A percentile compares a stretch with the other conserved stretches of the same genome.
Conservation (phyloP, 1,140 invertebrate genomes). For the Papilio helenus region DNA sequence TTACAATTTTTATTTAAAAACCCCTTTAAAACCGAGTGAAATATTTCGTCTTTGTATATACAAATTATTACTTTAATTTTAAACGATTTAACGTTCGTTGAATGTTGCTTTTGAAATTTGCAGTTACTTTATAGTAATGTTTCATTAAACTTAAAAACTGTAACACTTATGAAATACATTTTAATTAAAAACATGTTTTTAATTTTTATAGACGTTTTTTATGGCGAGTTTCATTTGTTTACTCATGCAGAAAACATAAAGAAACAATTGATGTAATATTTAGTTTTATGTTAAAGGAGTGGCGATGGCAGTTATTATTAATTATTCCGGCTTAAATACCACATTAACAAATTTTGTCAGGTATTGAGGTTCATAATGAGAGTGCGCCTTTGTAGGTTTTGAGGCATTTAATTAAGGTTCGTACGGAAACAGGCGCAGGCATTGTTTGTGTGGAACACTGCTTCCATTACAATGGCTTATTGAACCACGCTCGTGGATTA, state of each 20-base stretch:
- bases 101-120: not conserved
- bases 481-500: not conserved
- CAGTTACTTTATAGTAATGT: not conserved
- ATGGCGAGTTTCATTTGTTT: not conserved
- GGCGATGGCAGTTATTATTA: not conserved
- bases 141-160: not conserved
- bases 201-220: not conserved
- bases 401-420: slow-evolving; percentile 28
- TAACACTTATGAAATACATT: not conserved
- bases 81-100: not conserved
- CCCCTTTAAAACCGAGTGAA: not conserved
- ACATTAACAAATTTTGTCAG: slow-evolving; percentile 24
- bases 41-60: not conserved
- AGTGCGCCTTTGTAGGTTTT: slow-evolving; percentile 11
- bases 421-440: not conserved
- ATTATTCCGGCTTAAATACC: slow-evolving; percentile 8
- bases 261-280: not conserved
- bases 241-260: not conserved
- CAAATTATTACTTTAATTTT: not conserved
- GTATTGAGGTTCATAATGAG: slow-evolving; percentile 19
- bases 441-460: slow-evolving; percentile 16
- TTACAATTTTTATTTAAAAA: slow-evolving; percentile 13
- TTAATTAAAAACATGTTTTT: not conserved
- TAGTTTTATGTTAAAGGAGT: not conserved
- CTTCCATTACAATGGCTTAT: slow-evolving; percentile 16